Evolutionary conservation across 2,888 invertebrate species (phyloP).

Genomic region (Tryphoninae sp.): DNA sequence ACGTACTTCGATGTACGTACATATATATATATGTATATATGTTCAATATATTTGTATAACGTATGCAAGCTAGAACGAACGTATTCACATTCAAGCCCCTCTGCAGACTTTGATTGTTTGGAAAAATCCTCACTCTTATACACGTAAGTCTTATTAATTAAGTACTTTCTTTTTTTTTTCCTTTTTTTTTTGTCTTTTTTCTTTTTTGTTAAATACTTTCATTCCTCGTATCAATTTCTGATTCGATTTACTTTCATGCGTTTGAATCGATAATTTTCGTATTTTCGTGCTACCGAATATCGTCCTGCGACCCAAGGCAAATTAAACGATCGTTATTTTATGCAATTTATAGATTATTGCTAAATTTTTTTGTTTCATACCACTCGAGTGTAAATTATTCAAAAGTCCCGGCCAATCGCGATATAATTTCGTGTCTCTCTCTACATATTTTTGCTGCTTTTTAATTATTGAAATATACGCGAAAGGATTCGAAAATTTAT

Average conservation of each 20-base stretch:
- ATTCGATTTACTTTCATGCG: slow-evolving; percentile 75
- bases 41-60: slow-evolving; percentile 29
- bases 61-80: slow-evolving; percentile 60
- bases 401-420: slow-evolving; percentile 76
- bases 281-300: slow-evolving; percentile 32
- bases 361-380: slow-evolving; percentile 55
- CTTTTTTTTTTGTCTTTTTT: slow-evolving; percentile 11
- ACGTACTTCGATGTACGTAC: slow-evolving; percentile 44
- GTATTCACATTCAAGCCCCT: slow-evolving; percentile 30
- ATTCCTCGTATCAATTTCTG: slow-evolving; percentile 72
- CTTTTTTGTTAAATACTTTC: slow-evolving; percentile 70
- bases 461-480: slow-evolving; percentile 7
- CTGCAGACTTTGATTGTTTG: slow-evolving; percentile 36
- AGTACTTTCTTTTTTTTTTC: slow-evolving; percentile 51
- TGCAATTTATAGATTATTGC: slow-evolving; percentile 57
- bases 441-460: slow-evolving; percentile 5
- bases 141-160: slow-evolving; percentile 46
- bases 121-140: slow-evolving; percentile 62
- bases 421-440: slow-evolving; percentile 52
- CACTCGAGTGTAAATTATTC: slow-evolving; percentile 66
- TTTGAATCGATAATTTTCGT: slow-evolving; percentile 61
- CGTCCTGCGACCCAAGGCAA: slow-evolving; percentile 55
- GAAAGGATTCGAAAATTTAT: slow-evolving; percentile 50
- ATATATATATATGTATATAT: slow-evolving; percentile 49
- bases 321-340: slow-evolving; percentile 5